phyloP scores from a whole-genome alignment of 1,140 invertebrate genomes.

The Globodera ellingtonae region DNA sequence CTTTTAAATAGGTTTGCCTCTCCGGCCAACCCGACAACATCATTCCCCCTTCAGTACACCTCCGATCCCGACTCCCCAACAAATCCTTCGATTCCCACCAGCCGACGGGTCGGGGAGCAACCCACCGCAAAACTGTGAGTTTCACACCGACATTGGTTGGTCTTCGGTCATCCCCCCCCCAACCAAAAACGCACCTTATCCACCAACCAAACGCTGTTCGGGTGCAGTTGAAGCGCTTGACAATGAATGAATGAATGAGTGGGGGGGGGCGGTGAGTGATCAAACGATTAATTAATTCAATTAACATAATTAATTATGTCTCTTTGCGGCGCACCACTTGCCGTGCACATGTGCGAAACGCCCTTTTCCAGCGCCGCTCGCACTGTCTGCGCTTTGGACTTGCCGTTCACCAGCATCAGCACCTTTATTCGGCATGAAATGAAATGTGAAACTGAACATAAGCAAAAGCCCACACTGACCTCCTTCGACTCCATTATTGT shows the following conservation, averaged over 20 bases:
- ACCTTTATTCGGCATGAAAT: conserved; percentile 71
- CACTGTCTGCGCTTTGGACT: conserved; percentile 91
- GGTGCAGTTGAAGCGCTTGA: conserved; percentile 94
- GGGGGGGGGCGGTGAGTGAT: no score
- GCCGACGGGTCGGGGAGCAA: no score
- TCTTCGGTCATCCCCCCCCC: no score
- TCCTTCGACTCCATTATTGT: conserved; percentile 98
- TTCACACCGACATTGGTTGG: no score
- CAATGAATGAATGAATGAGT: not conserved
- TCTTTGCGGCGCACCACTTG: conserved; percentile 9
- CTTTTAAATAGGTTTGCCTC: no score
- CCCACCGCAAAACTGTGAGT: no score
- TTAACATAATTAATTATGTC: no score
- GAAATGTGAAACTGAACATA: conserved; percentile 8
- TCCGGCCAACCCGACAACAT: no score
- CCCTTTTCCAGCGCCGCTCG: conserved; percentile 96
- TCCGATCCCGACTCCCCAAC: no score
- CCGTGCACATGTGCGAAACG: conserved; percentile 98
- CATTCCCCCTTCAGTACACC: no score
- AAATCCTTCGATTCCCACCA: no score
- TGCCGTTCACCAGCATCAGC: conserved; percentile 96
- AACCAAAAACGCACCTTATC: conserved; percentile 73
- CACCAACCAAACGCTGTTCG: conserved; percentile 86
- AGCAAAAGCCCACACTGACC: conserved; percentile 67
- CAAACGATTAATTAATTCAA: no score